These are phyloP conservation scores for Perognathus longimembris DNA, from an alignment of 2,113 vertebrate genomes.

Conservation along the genomic window DNA sequence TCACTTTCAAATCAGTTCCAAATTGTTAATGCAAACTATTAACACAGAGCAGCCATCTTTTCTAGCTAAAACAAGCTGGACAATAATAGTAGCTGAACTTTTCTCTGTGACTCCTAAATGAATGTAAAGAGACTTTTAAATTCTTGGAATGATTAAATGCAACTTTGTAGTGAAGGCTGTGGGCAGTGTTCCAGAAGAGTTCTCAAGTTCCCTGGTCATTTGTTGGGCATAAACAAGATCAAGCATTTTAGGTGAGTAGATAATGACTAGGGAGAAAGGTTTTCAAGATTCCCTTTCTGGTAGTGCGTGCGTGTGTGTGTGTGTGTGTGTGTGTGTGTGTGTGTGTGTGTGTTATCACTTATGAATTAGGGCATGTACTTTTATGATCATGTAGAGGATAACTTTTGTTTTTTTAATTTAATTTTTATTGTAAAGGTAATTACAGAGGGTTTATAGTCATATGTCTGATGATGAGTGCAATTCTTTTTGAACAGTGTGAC, in stretches of 20 bases:
- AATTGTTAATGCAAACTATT: conserved; percentile 23
- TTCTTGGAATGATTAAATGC: not conserved
- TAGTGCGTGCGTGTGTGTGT: too few relatives aligned
- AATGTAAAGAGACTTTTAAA: not conserved
- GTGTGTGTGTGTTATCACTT: not conserved
- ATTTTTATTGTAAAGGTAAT: too few relatives aligned
- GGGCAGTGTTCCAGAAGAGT: not conserved
- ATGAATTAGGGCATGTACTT: not conserved
- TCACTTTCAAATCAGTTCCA: conserved; percentile 11
- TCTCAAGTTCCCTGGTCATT: not conserved
- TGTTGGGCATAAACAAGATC: conserved; percentile 11
- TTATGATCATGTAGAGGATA: not conserved
- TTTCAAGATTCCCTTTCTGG: not conserved
- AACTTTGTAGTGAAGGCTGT: too few relatives aligned
- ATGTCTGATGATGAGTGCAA: too few relatives aligned
- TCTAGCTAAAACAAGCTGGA: conserved; percentile 15
- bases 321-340: too few relatives aligned
- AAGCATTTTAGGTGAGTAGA: not conserved
- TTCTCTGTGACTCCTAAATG: not conserved
- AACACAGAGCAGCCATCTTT: conserved; percentile 17
- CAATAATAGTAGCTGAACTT: not conserved
- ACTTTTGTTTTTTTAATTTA: too few relatives aligned
- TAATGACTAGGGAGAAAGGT: not conserved
- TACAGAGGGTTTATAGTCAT: too few relatives aligned
- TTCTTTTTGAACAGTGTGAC: too few relatives aligned